Evolutionary conservation across 2,113 vertebrate species (phyloP), one percentile per base, ranked within the genome.

Genomic region (Candoia aspera): DNA sequence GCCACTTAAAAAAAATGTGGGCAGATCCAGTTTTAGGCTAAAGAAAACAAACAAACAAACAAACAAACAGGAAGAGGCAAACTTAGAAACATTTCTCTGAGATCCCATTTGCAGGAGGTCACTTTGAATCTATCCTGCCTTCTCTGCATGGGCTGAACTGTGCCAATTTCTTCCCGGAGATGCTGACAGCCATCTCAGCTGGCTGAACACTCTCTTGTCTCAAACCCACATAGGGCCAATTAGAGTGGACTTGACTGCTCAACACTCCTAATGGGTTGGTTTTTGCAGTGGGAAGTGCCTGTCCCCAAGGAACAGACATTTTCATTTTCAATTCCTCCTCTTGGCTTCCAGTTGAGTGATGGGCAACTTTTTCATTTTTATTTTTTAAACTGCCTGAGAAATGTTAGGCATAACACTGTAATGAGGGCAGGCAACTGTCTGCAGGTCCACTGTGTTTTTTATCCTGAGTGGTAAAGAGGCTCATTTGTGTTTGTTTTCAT

Each of bases 401-500:
- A 42, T n/a, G 19, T 53, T 62, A 17, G 49, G 59, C 46, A 54
- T 37, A 91, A 68, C 49, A 8, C 8, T 68, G 1, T 91, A 91
- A 91, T 73, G n/a, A 91, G 84, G 62, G 6, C 62, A 62, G 60
- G 53, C 60, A 57, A 91, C 42, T 73, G 60, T 87, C 79, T 79
- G 26, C 55, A 87, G 37, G 24, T 19, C 24, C 62, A 87, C 46
- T 79, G 49, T 64, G 49, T 86, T 91, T 64, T 54, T n/a, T 3
- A 24, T n/a, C 53, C 59, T 91, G 49, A 86, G 57, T 29, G 49
- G 21, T 4, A 57, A 73, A 49, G 54, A 46, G 85, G 15, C 23
- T 62, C 42, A 42, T 37, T 33, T 24, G 86, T 83, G 54, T 79
- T 86, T 91, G n/a, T 57, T 88, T 79, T 59, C 49, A n/a, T 33